These are phyloP conservation scores for Virgularia gustaviana DNA, from an alignment of 92 coral and sea anemone genomes.

Conservation along the genomic window DNA sequence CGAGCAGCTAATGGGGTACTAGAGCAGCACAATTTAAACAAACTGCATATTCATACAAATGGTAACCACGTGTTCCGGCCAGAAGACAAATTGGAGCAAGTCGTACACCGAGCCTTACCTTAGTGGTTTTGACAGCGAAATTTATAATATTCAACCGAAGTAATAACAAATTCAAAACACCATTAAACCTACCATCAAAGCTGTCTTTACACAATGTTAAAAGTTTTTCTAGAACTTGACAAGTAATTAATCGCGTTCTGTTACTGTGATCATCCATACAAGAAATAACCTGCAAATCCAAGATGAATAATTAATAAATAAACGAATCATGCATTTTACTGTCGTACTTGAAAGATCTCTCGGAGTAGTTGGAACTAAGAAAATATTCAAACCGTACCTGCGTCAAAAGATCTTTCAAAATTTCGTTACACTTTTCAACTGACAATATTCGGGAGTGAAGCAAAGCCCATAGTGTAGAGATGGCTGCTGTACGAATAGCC, in stretches of 20 bases:
- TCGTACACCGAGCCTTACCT: neutral
- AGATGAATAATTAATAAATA: neutral
- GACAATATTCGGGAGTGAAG: slow-evolving; percentile 72
- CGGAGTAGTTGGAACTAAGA: neutral
- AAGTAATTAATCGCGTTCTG: slow-evolving; percentile 81
- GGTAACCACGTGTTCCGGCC: no score
- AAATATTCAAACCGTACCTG: slow-evolving; percentile 57
- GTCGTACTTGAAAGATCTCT: no score
- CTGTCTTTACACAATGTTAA: slow-evolving; percentile 75
- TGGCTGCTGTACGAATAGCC: slow-evolving; percentile 92
- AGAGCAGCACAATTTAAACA: no score
- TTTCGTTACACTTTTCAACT: slow-evolving; percentile 54
- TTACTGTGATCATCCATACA: slow-evolving; percentile 91
- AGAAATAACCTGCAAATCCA: slow-evolving; percentile 56
- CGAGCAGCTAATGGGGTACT: no score
- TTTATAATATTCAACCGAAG: neutral
- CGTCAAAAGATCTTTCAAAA: slow-evolving; percentile 80
- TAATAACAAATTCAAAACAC: no score
- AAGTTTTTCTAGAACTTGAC: slow-evolving; percentile 81
- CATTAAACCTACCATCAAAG: slow-evolving; percentile 60
- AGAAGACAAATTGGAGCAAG: neutral
- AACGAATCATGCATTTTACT: no score
- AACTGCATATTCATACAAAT: no score
- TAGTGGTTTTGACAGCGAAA: neutral
- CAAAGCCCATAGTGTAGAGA: slow-evolving; percentile 93